Evolutionary conservation across 2,797 vertebrate species (phyloP), one percentile per base, ranked within the genome.

Genomic region (Alauda arvensis): DNA sequence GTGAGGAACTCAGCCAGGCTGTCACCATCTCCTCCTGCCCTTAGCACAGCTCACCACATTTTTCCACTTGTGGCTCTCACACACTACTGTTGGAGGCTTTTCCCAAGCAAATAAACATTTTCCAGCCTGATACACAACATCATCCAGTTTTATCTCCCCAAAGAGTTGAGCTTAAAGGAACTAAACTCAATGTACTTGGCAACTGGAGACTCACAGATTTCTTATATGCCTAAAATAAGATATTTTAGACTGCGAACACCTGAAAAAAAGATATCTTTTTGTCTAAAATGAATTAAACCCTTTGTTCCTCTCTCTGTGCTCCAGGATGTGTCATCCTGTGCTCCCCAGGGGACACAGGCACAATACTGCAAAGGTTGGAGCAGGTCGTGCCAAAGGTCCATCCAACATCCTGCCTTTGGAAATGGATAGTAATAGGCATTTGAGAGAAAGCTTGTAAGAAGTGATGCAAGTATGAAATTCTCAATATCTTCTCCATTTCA

Each of bases 401-500:
- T 87, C 61, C 68, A 77, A 49, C 61, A 90, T 59, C 53, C 71
- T 85, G 55, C 55, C 77, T 77, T 87, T 84, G 61, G 77, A 90
- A 90, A 70, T 25, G 46, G 29, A 26, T 25, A 51, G 70, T 67
- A 87, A 94, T 21, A 43, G 43, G 46, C 57, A 68, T 90, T 87
- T 74, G 85, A 71, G 48, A 92, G 71, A 94, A 94, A 84, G 75
- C 6, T 3, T 74, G 39, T 37, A 85, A 93, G 76, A 62, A 87
- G 23, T 72, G 77, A 90, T 76, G 53, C 53, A 93, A 93, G 77
- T 55, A 89, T 10, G 29, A 95, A 90, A 92, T 82, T 91, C 91
- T 90, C 68, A 23, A 1, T 93, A 90, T 87, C 91, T 93, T 90
- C 92, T 89, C 80, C 68, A 83, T 90, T 91, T 93, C 89, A 89